These are phyloP conservation scores for Tetanocera ferruginea DNA, from an alignment of 2,888 invertebrate genomes.

Conservation along the genomic window DNA sequence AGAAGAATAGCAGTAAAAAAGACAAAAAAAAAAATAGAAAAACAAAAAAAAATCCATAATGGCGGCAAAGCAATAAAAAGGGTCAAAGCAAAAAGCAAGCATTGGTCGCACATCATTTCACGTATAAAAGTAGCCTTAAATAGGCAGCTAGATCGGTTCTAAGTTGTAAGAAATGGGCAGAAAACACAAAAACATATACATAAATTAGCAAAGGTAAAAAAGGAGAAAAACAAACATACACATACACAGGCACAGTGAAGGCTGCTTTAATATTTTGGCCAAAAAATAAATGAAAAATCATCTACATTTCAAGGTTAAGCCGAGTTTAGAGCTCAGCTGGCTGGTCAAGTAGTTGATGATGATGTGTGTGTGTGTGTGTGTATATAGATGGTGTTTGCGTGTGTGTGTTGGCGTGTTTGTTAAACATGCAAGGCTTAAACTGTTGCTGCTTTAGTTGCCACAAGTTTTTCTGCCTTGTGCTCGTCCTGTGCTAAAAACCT, in stretches of 20 bases:
- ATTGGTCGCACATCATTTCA: neutral
- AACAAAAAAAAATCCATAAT: neutral
- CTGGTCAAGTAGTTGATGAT: neutral
- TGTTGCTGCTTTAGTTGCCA: neutral
- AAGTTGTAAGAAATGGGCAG: neutral
- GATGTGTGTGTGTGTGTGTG: neutral
- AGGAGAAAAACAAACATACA: neutral
- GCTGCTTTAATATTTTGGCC: neutral
- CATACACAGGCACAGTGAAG: neutral
- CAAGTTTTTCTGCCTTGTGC: neutral
- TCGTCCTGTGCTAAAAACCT: neutral
- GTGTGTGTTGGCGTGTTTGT: neutral
- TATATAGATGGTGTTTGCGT: neutral
- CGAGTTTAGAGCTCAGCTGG: neutral
- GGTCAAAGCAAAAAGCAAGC: neutral
- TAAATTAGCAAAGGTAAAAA: neutral
- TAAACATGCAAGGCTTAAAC: neutral
- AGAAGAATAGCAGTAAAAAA: neutral
- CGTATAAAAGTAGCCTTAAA: neutral
- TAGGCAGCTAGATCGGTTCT: neutral
- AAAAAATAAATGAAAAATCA: neutral
- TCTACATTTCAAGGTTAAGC: slow-evolving; percentile 11
- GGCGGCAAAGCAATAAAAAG: slow-evolving; percentile 3
- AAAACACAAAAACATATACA: neutral
- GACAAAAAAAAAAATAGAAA: neutral